These are phyloP conservation scores for Galeopsomyia nigrocyanea DNA, from an alignment of 2,888 invertebrate genomes.

Conservation along the genomic window DNA sequence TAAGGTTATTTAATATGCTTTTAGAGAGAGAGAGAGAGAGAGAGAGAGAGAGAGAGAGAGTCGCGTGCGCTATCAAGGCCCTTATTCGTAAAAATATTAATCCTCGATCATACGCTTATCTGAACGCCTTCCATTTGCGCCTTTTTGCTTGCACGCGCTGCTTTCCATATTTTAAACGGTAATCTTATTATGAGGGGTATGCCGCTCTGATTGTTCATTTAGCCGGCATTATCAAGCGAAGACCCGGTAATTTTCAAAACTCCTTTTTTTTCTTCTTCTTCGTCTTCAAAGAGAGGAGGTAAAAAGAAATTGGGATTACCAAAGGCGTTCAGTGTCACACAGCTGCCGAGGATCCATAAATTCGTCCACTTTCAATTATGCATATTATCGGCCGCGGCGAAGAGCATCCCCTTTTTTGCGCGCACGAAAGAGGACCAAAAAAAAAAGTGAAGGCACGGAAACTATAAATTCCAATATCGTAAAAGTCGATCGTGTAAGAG, in stretches of 20 bases:
- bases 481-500: constrained; percentile 31
- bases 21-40: constrained; percentile 52
- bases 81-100: constrained; percentile 49
- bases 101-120: constrained; percentile 24
- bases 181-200: neutral
- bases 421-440: constrained; percentile 33
- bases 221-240: no score
- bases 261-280: constrained; percentile 1
- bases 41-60: constrained; percentile 47
- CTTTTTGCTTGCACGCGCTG: neutral
- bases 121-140: neutral
- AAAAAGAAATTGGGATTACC: constrained; percentile 9
- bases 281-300: neutral
- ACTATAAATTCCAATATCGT: constrained; percentile 41
- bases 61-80: constrained; percentile 47
- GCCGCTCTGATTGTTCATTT: constrained; percentile 13
- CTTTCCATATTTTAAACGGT: neutral
- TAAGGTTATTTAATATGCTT: constrained; percentile 65
- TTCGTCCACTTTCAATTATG: constrained; percentile 17
- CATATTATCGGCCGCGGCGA: neutral
- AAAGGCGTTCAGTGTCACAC: constrained; percentile 12
- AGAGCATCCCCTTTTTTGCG: neutral
- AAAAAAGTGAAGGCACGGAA: constrained; percentile 14
- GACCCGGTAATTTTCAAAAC: neutral
- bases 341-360: constrained; percentile 16